Base-by-base conservation (phyloP, 2,888 invertebrate genomes). In the Pilophorus perplexus region DNA sequence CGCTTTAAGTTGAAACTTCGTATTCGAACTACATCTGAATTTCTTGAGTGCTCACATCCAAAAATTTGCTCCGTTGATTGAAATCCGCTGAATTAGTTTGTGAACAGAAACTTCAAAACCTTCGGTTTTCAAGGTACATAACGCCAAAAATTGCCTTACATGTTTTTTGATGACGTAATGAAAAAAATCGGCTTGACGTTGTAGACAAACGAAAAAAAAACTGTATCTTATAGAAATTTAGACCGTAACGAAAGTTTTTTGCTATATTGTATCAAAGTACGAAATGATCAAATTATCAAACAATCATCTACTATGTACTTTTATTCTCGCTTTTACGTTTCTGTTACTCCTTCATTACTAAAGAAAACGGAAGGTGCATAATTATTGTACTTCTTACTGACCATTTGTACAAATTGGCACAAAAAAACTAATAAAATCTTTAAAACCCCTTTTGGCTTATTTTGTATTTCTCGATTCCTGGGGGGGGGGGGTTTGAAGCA, bases 321-420 rank as follows among this genome's bases (percentile, higher is more conserved):
- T 33, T 6, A 33, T 33, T 33, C 6, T 6, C 6, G 6, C 12
- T 33, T 33, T 33, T 33, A 33, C 33, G 6, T 52, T 52, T 52
- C 52, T 52, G 52, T 52, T 28, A 28, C 16, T 46, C 46, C 62
- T 62, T 62, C 62, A 46, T 25, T 42, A 25, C 25, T 16, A 62
- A 44, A 62, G 18, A 44, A 44, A 62, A 46, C 22, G 28, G 62
- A 62, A 62, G 62, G 62, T 62, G 62, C 62, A 62, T 62, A 23
- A 60, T 25, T 62, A 46, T 44, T 46, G 48, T 62, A 62, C 62
- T 62, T 62, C 59, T 62, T 69, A 69, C 64, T 65, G 69, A 67
- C 59, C 67, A 69, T 57, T 52, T 69, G 67, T 69, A 69, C 69
- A 69, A 69, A 67, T 67, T 67, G 69, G 68, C 66, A 68, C 68